phyloP scores from a whole-genome alignment of 1,140 invertebrate species.

The Tetramorium alpestre region DNA sequence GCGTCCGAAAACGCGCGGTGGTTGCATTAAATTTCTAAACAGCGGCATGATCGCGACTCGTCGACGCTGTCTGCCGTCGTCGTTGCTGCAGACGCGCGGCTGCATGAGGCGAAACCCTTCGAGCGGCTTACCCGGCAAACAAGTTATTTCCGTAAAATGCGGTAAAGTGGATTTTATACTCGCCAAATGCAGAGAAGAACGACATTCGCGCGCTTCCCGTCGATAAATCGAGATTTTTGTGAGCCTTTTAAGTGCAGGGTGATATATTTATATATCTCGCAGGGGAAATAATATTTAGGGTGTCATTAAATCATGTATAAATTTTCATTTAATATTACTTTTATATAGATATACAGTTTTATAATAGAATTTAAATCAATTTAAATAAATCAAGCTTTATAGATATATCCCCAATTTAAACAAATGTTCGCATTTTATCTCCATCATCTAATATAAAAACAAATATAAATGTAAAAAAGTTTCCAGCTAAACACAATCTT shows the following conservation, averaged over 20 bases:
- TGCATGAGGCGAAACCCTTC: background rate
- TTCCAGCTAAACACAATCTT: background rate
- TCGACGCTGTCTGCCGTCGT: slow-evolving; percentile 34
- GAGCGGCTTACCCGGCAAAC: slow-evolving; percentile 29
- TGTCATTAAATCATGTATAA: slow-evolving; percentile 1
- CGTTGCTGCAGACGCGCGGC: slow-evolving; percentile 7
- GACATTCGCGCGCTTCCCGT: background rate
- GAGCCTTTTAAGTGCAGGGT: background rate
- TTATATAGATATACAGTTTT: background rate
- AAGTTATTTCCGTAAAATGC: slow-evolving; percentile 38
- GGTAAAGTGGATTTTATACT: slow-evolving; percentile 26
- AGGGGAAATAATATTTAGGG: background rate
- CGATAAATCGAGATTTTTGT: slow-evolving; percentile 1
- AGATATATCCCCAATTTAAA: background rate
- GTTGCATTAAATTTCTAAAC: slow-evolving; percentile 74
- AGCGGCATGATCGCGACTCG: slow-evolving; percentile 52
- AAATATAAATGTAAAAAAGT: too few species aligned
- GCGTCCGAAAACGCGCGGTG: slow-evolving; percentile 46
- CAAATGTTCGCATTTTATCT: background rate
- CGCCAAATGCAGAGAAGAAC: background rate
- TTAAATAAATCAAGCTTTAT: background rate
- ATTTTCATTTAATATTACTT: background rate
- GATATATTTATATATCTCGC: background rate
- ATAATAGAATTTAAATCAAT: background rate
- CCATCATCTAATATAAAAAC: background rate